Conservation (phyloP, 2,797 vertebrate genomes). For the Hafferia zeledoni region DNA sequence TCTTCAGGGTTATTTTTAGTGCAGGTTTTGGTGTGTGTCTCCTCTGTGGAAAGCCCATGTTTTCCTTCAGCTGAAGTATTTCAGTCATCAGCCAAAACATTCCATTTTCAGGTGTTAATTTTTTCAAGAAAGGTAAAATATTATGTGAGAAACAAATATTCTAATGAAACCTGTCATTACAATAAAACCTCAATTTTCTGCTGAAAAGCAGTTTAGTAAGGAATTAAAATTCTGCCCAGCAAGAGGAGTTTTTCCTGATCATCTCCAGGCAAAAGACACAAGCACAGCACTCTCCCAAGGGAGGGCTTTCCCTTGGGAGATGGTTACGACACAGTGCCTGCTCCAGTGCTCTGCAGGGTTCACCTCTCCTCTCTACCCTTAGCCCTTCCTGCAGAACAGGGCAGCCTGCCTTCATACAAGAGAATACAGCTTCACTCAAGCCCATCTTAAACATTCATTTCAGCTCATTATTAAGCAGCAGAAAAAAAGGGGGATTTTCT, state of each 20-base stretch:
- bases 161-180: neutral
- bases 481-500: neutral
- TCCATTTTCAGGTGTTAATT: neutral
- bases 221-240: neutral
- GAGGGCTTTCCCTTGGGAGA: neutral
- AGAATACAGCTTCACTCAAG: neutral
- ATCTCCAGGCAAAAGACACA: neutral
- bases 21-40: neutral
- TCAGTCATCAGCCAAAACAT: neutral
- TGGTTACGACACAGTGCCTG: neutral
- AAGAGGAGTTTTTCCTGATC: neutral
- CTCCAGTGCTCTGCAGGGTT: fast-evolving
- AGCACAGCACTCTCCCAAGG: neutral
- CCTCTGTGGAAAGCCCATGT: neutral
- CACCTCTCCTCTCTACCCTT: neutral
- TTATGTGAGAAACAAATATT: neutral
- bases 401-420: neutral
- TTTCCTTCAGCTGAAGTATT: neutral
- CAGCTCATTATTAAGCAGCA: neutral
- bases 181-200: neutral
- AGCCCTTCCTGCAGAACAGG: neutral
- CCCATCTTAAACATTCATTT: neutral
- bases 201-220: neutral
- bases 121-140: neutral
- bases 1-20: neutral